Percentiles rank a stretch among this genome's conserved stretches.
These are phyloP conservation scores for Platysternon megacephalum DNA, from an alignment of 2,113 vertebrate genomes.

Conservation along the genomic window DNA sequence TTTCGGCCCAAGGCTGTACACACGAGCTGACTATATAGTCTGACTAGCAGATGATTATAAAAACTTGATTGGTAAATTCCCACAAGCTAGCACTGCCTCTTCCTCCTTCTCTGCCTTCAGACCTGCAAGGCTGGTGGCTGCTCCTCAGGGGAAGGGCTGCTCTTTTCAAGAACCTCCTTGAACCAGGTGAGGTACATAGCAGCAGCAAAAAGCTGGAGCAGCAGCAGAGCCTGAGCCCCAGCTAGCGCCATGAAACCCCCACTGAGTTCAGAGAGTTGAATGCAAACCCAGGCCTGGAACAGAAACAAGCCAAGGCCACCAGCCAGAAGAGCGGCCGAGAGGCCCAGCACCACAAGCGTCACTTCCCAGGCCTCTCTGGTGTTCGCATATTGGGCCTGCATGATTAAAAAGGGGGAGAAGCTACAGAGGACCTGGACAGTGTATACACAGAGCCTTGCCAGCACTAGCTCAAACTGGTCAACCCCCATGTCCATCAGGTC, in stretches of 20 bases:
- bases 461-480: background rate
- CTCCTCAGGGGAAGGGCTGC: background rate
- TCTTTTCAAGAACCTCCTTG: rapidly evolving
- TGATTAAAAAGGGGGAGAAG: constrained; percentile 45
- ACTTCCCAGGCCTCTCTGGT: constrained; percentile 33
- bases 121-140: background rate
- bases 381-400: background rate
- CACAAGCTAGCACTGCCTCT: background rate
- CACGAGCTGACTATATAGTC: background rate
- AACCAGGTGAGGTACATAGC: background rate
- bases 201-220: constrained; percentile 54
- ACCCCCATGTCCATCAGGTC: constrained; percentile 61
- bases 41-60: background rate
- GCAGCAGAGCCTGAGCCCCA: constrained; percentile 52
- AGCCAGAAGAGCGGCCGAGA: background rate
- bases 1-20: background rate
- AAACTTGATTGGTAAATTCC: background rate
- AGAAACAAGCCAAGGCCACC: constrained; percentile 65
- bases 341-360: background rate
- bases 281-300: constrained; percentile 47
- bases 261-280: constrained; percentile 52
- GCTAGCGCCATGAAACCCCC: constrained; percentile 64
- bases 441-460: constrained; percentile 68
- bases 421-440: constrained; percentile 61
- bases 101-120: background rate